Evolutionary conservation across 2,888 invertebrate species (phyloP).

Genomic region (Lottia gigantea): DNA sequence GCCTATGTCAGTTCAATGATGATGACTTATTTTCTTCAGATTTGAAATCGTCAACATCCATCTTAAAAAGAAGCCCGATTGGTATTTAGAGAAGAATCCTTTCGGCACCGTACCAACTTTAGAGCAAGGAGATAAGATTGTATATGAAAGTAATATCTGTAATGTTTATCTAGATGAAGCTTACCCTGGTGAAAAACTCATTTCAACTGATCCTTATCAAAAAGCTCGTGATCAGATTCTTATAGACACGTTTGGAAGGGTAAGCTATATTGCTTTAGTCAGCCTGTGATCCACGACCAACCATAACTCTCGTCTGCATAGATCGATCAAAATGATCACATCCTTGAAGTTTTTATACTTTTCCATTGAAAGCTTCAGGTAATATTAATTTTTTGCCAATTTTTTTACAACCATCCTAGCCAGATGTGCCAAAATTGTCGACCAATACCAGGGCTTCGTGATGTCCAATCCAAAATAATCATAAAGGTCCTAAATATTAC

Average conservation of each 20-base stretch:
- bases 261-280: conserved; percentile 12
- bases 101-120: conserved; percentile 69
- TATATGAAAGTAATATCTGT: conserved; percentile 72
- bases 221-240: conserved; percentile 46
- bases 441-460: too few species aligned
- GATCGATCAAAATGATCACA: too few species aligned
- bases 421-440: too few species aligned
- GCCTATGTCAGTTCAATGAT: too few species aligned
- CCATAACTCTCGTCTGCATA: too few species aligned
- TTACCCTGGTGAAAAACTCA: conserved; percentile 71
- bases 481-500: too few species aligned
- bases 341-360: too few species aligned
- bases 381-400: too few species aligned
- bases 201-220: conserved; percentile 68
- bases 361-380: too few species aligned
- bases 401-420: too few species aligned
- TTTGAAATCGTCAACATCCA: conserved; percentile 70
- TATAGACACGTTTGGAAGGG: conserved; percentile 34
- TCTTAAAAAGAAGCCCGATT: conserved; percentile 69
- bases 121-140: conserved; percentile 63
- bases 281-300: too few species aligned
- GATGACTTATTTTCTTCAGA: conserved; percentile 35
- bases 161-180: conserved; percentile 72
- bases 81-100: conserved; percentile 68
- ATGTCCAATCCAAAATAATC: too few species aligned